Conservation (phyloP, 2,888 invertebrate genomes). For the Masnerella sp. region DNA sequence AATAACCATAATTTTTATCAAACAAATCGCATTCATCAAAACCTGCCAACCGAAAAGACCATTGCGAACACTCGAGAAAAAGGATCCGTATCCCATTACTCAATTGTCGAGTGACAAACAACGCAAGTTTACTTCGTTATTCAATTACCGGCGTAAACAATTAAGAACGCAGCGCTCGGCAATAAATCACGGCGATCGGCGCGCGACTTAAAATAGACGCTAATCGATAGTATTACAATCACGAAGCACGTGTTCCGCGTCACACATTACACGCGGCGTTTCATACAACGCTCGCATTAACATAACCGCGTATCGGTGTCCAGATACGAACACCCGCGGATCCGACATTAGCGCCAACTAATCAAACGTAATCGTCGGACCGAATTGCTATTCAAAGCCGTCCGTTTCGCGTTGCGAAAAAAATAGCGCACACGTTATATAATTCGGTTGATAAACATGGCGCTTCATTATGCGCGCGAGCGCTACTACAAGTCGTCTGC, state of each 20-base stretch:
- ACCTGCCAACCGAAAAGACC: background rate
- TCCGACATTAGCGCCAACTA: conserved; percentile 20
- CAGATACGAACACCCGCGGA: conserved; percentile 22
- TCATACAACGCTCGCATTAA: conserved; percentile 24
- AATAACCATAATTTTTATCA: background rate
- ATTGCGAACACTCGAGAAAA: background rate
- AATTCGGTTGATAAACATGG: conserved; percentile 54
- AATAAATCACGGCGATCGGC: conserved; percentile 25
- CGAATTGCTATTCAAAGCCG: conserved; percentile 36
- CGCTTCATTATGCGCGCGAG: conserved; percentile 47
- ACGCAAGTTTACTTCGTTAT: conserved; percentile 15
- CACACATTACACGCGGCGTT: conserved; percentile 25
- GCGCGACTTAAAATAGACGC: conserved; percentile 24
- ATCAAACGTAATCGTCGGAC: conserved; percentile 35
- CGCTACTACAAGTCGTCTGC: conserved; percentile 49
- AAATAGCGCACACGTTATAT: conserved; percentile 36
- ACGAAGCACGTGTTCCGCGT: conserved; percentile 37
- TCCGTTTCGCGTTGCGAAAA: conserved; percentile 21
- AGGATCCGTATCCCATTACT: conserved; percentile 3
- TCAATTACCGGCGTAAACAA: conserved; percentile 19
- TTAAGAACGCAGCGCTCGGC: conserved; percentile 17
- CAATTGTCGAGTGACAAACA: conserved; percentile 11
- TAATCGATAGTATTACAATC: conserved; percentile 35
- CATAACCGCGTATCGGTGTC: conserved; percentile 9
- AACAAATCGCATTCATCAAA: background rate